Conservation (phyloP, 1,140 invertebrate species). For the Cryptotermes secundus region DNA sequence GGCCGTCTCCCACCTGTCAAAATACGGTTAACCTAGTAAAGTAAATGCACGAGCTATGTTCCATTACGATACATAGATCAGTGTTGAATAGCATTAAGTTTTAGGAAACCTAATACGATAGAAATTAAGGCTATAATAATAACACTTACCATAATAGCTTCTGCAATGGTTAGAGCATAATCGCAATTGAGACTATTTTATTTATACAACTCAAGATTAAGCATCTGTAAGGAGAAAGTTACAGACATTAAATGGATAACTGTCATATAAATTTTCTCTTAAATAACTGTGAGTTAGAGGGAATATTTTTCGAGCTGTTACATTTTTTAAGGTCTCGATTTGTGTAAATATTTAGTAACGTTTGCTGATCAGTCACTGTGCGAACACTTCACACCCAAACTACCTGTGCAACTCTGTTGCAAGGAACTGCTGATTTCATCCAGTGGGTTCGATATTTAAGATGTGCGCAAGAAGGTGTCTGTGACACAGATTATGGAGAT, state of each 20-base stretch:
- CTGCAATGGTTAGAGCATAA: too few species aligned
- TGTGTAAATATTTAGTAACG: neutral
- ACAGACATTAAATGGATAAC: neutral
- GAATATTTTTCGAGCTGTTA: neutral
- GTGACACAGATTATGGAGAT: neutral
- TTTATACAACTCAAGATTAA: too few species aligned
- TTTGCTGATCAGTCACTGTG: neutral
- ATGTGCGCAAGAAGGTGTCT: neutral
- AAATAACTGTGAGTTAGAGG: neutral
- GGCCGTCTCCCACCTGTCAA: too few species aligned
- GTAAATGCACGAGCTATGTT: too few species aligned
- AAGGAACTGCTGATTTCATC: conserved; percentile 10
- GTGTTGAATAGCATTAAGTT: too few species aligned
- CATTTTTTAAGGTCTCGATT: neutral
- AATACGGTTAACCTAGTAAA: too few species aligned
- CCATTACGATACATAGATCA: too few species aligned
- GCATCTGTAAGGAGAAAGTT: neutral
- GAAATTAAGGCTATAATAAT: too few species aligned
- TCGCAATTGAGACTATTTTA: too few species aligned
- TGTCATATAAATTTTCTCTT: neutral
- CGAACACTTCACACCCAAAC: neutral
- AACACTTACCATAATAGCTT: too few species aligned
- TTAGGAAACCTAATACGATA: too few species aligned
- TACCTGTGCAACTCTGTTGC: neutral
- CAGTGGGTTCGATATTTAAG: neutral